A percentile compares a stretch with the other conserved stretches of the same genome.
phyloP scores from a whole-genome alignment of 2,797 vertebrate species.

The Sciaenops ocellatus region DNA sequence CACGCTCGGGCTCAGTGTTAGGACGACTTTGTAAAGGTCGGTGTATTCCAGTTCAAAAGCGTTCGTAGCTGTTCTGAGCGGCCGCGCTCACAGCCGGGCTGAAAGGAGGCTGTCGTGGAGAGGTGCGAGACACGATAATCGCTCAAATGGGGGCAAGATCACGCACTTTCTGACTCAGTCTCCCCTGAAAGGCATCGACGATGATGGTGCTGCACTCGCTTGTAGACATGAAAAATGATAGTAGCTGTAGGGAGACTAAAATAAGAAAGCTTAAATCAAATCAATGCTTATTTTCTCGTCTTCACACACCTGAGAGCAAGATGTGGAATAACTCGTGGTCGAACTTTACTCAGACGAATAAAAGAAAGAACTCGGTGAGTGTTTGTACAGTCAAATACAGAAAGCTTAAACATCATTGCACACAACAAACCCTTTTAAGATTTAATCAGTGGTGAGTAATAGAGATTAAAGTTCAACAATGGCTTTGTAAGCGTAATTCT shows the following conservation, averaged over 20 bases:
- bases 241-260: not conserved
- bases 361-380: too few relatives aligned
- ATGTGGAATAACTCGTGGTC: not conserved
- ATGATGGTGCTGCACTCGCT: conserved; percentile 1
- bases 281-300: conserved; percentile 3
- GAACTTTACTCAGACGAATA: too few relatives aligned
- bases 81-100: not conserved
- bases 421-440: too few relatives aligned
- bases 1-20: conserved; percentile 2
- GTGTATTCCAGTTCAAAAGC: conserved; percentile 8
- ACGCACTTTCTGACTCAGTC: conserved; percentile 7
- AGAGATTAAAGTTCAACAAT: too few relatives aligned
- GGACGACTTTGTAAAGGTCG: not conserved
- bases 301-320: not conserved
- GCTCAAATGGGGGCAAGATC: conserved; percentile 8
- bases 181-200: conserved; percentile 13
- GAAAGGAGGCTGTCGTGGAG: not conserved
- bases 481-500: too few relatives aligned
- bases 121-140: not conserved
- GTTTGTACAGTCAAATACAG: too few relatives aligned
- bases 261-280: not conserved
- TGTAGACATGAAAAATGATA: conserved; percentile 11
- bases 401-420: too few relatives aligned
- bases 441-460: too few relatives aligned
- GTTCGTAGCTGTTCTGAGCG: not conserved